A percentile compares a stretch with the other conserved stretches of the same genome.
Evolutionary conservation across 2,888 invertebrate species (phyloP).

Genomic region (Calameuta pallipes): DNA sequence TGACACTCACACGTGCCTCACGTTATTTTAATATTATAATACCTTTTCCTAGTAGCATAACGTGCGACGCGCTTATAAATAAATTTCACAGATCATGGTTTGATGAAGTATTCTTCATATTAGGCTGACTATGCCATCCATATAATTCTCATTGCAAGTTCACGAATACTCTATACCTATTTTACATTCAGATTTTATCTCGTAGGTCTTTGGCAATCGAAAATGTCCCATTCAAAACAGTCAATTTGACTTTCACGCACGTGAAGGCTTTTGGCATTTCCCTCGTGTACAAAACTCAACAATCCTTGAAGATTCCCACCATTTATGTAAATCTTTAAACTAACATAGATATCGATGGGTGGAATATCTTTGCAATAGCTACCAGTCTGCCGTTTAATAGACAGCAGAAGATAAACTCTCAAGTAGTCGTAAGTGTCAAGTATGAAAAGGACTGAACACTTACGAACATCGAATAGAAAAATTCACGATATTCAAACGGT

Average conservation of each 20-base stretch:
- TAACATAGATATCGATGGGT: background rate
- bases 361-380: background rate
- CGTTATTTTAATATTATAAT: background rate
- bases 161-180: background rate
- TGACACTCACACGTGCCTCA: background rate
- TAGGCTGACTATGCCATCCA: background rate
- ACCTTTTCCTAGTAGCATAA: conserved; percentile 2
- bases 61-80: background rate
- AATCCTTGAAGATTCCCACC: background rate
- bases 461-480: background rate
- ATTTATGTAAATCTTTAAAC: background rate
- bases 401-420: background rate
- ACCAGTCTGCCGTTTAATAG: background rate
- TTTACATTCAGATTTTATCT: background rate
- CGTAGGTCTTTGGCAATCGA: background rate
- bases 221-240: background rate
- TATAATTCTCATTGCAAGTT: background rate
- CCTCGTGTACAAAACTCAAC: background rate
- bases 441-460: background rate
- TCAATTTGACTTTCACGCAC: background rate
- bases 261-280: background rate
- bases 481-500: background rate
- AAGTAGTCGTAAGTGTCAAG: background rate
- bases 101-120: background rate
- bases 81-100: background rate